Evolutionary conservation across 2,888 invertebrate species (phyloP), one percentile per base, ranked within the genome.

Genomic region (Eumerus sabulonum): DNA sequence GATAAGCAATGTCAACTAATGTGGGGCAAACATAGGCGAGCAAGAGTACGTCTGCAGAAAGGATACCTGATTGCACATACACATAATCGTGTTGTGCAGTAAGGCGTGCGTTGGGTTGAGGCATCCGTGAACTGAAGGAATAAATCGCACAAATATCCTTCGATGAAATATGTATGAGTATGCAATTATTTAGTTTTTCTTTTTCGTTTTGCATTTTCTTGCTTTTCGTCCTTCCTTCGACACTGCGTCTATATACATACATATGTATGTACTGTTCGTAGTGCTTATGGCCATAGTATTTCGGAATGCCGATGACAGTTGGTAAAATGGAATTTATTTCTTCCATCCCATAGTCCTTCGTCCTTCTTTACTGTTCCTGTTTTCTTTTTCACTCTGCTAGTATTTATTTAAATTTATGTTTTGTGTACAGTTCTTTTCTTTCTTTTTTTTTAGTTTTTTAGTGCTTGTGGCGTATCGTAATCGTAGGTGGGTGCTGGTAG

Each of bases 231-330:
- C 16, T 27, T 27, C 27, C 27, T 27, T 27, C 27, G 27, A 27
- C 27, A 4, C 7, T 27, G 7, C 27, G 27, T 27, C 19, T 35
- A 12, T n/a, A n/a, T n/a, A n/a, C n/a, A n/a, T n/a, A n/a, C n/a
- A n/a, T n/a, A n/a, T n/a, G n/a, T n/a, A n/a, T 51, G 12, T 19
- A 27, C n/a, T n/a, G 36, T 14, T 40, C 27, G 27, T 27, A 27
- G 27, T 7, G 66, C 67, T 73, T 60, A 54, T 47, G 59, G 73
- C 66, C 59, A 73, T 73, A 60, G 40, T 73, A 73, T 73, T 66
- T 60, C 51, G 40, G 54, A 60, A 67, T 67, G 73, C 14, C 66
- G 73, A 73, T 73, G 73, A 73, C 73, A 73, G 53, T 67, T 67
- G 14, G 59, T 67, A 73, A 73, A 73, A 73, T 73, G 53, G 42